A percentile compares a stretch with the other conserved stretches of the same genome.
Evolutionary conservation across 2,113 vertebrate species (phyloP).

Genomic region (Tor tambroides): DNA sequence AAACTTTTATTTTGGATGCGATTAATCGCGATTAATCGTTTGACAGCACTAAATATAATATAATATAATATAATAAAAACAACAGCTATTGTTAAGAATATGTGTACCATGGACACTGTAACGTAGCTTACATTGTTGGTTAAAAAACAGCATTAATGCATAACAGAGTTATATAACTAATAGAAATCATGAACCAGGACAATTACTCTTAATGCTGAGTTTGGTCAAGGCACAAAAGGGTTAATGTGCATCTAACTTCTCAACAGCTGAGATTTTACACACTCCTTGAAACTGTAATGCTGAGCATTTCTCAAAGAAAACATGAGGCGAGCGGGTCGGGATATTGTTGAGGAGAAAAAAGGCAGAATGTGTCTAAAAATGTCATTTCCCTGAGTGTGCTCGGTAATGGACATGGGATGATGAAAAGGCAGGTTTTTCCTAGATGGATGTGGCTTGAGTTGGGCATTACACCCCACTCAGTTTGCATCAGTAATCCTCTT

Average conservation of each 20-base stretch:
- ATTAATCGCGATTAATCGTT: too few relatives aligned
- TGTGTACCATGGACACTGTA: too few relatives aligned
- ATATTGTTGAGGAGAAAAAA: conserved; percentile 8
- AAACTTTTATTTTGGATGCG: too few relatives aligned
- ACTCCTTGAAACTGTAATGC: conserved; percentile 8
- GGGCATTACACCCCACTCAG: conserved; percentile 49
- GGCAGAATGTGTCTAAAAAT: conserved; percentile 12
- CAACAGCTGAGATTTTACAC: background rate
- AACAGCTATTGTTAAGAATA: too few relatives aligned
- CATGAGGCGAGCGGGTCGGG: background rate
- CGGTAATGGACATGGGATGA: conserved; percentile 36
- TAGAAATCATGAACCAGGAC: background rate
- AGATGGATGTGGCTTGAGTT: conserved; percentile 25
- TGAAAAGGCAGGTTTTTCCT: conserved; percentile 36
- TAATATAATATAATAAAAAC: too few relatives aligned
- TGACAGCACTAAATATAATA: too few relatives aligned
- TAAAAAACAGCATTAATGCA: background rate
- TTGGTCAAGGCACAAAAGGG: background rate
- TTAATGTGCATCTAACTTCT: background rate
- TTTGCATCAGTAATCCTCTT: conserved; percentile 67
- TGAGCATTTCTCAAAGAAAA: conserved; percentile 9
- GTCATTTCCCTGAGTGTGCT: background rate
- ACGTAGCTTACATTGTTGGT: too few relatives aligned
- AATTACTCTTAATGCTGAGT: background rate
- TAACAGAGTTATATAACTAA: background rate